These are phyloP conservation scores for Oryzias curvinotus DNA, from an alignment of 2,113 vertebrate species.

Conservation along the genomic window DNA sequence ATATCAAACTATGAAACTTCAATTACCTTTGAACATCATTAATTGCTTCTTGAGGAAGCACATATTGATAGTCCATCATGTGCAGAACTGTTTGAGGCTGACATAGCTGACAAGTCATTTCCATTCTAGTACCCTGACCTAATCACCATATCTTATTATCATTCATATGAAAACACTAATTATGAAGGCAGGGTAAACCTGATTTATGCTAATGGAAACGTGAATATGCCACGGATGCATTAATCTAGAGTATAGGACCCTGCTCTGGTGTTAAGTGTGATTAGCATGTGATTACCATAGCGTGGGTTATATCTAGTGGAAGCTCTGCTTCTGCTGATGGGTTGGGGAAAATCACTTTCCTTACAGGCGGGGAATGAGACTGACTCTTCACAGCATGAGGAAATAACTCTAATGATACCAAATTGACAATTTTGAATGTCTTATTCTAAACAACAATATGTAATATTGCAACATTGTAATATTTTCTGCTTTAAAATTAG, in stretches of 20 bases:
- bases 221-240: slow-evolving; percentile 76
- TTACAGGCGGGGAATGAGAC: slow-evolving; percentile 53
- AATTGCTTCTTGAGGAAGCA: slow-evolving; percentile 65
- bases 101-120: slow-evolving; percentile 73
- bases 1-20: slow-evolving; percentile 51
- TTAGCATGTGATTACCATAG: slow-evolving; percentile 79
- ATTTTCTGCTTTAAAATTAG: slow-evolving; percentile 11
- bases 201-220: slow-evolving; percentile 79
- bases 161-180: slow-evolving; percentile 79
- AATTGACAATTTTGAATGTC: slow-evolving; percentile 65
- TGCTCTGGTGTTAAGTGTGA: slow-evolving; percentile 75
- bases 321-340: slow-evolving; percentile 55
- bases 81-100: slow-evolving; percentile 58
- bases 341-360: slow-evolving; percentile 52
- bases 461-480: slow-evolving; percentile 27
- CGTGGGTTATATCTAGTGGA: slow-evolving; percentile 66
- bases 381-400: slow-evolving; percentile 47
- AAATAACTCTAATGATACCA: slow-evolving; percentile 62
- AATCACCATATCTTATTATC: slow-evolving; percentile 80
- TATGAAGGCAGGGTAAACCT: slow-evolving; percentile 77
- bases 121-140: slow-evolving; percentile 73
- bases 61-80: slow-evolving; percentile 66
- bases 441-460: slow-evolving; percentile 60
- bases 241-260: slow-evolving; percentile 78
- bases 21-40: slow-evolving; percentile 64